Evolutionary conservation across 2,888 invertebrate species (phyloP), one percentile per base, ranked within the genome.

Genomic region (Perithous albicinctus): DNA sequence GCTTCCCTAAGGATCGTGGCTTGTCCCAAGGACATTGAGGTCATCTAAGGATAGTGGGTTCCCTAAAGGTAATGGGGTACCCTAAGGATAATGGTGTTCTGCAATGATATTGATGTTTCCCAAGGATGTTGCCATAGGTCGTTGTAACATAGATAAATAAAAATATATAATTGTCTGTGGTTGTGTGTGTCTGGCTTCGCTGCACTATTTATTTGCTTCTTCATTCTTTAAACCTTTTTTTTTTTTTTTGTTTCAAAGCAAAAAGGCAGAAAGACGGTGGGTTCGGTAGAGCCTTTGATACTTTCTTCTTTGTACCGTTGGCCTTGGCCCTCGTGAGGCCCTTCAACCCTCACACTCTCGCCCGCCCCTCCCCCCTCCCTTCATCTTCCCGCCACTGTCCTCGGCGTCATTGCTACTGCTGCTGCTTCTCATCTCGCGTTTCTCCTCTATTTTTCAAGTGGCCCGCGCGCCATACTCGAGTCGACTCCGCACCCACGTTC

Each of bases 371-470:
- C 32, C 51, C 35, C 35, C n/a, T n/a, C n/a, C n/a, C n/a, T n/a
- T n/a, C n/a, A n/a, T n/a, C n/a, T n/a, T n/a, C n/a, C n/a, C n/a
- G n/a, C n/a, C 18, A 3, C 20, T 18, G 20, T 26, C 18, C 41
- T 20, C 29, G 18, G 15, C 54, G 18, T 10, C 12, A 32, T 41
- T 41, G 20, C 29, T n/a, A 23, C 61, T 23, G 32, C 23, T 70
- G 69, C 74, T 23, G 46, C 46, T 43, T 29, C 43, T 46, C 46
- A 56, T 63, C 59, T 76, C 23, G 20, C 59, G 20, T 56, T 51
- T 59, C 48, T 59, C 66, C 66, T 54, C 48, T 41, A 64, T 66
- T 80, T 32, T 51, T 74, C 80, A 10, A 80, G 80, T 80, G 72
- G 80, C 59, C 56, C 41, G 56, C 10, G 20, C 66, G n/a, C n/a